A percentile compares a stretch with the other conserved stretches of the same genome.
Evolutionary conservation across 1,140 invertebrate genomes (phyloP).

Genomic region (Drosophila melanica): DNA sequence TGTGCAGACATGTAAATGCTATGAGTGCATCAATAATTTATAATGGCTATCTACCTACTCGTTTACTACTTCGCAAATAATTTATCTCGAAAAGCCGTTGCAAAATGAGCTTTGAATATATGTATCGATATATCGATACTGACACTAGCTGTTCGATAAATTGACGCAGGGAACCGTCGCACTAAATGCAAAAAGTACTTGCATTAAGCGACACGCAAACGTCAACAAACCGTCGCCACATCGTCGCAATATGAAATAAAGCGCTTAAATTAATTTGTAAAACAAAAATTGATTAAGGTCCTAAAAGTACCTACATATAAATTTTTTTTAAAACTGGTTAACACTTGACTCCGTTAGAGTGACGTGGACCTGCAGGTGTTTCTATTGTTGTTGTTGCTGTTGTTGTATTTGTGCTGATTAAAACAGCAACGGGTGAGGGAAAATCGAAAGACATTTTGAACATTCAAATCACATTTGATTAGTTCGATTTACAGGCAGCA

Average conservation of each 20-base stretch:
- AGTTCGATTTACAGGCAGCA: conserved; percentile 8
- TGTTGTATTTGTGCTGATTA: conserved; percentile 32
- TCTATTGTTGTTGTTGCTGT: conserved; percentile 3
- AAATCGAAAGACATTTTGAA: conserved; percentile 4
- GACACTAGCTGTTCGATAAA: conserved; percentile 6
- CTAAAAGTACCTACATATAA: neutral
- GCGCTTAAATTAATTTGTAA: neutral
- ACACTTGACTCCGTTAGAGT: conserved; percentile 24
- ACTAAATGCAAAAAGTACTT: conserved; percentile 31
- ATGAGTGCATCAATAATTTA: neutral
- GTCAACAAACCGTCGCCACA: conserved; percentile 48
- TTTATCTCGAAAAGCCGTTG: conserved; percentile 6
- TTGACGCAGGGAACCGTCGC: conserved; percentile 19
- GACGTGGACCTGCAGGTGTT: conserved; percentile 44
- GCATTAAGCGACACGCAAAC: conserved; percentile 33
- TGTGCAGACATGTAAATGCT: neutral
- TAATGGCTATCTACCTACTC: neutral
- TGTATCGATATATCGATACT: conserved; percentile 29
- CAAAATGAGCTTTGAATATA: neutral
- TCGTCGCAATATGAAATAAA: conserved; percentile 24
- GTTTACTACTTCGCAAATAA: neutral
- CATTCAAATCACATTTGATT: conserved; percentile 9
- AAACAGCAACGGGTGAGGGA: conserved; percentile 19
- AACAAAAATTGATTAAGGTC: neutral
- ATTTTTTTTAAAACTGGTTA: neutral